Evolutionary conservation across 2,113 vertebrate species (phyloP).

Genomic region (Spea multiplicata): DNA sequence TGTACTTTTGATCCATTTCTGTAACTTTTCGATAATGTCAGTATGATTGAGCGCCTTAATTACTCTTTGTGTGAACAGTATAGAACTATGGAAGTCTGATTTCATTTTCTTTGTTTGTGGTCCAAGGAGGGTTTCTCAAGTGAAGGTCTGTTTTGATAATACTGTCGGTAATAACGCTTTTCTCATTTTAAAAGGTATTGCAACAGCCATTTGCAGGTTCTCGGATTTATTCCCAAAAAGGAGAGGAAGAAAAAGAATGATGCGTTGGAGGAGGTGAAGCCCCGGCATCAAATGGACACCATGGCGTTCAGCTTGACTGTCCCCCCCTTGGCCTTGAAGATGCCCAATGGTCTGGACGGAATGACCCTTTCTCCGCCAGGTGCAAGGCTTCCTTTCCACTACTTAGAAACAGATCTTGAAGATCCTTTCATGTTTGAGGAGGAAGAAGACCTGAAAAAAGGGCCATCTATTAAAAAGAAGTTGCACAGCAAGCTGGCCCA

Average conservation of each 20-base stretch:
- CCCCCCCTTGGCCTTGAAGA: constrained; percentile 89
- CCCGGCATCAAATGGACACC: constrained; percentile 86
- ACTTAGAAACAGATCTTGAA: constrained; percentile 85
- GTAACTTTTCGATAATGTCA: no score
- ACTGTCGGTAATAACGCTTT: constrained; percentile 5
- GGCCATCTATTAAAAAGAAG: constrained; percentile 83
- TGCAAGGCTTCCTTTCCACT: constrained; percentile 81
- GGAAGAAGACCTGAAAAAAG: constrained; percentile 84
- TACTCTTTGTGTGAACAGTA: no score
- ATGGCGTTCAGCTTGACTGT: constrained; percentile 94
- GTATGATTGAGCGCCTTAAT: no score
- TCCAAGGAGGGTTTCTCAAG: no score
- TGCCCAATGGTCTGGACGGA: constrained; percentile 89
- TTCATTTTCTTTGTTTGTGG: no score
- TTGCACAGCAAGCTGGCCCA: constrained; percentile 86
- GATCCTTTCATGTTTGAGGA: constrained; percentile 97
- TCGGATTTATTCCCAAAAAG: constrained; percentile 99
- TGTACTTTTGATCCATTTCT: no score
- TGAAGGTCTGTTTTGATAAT: not conserved
- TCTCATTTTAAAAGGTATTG: constrained; percentile 83
- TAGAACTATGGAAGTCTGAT: no score
- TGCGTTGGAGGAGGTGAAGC: constrained; percentile 87
- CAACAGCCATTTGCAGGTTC: constrained; percentile 98
- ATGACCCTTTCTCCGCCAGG: constrained; percentile 87
- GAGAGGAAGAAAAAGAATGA: constrained; percentile 99